Evolutionary conservation across 2,797 vertebrate species (phyloP).

Genomic region (Botia almorhae): DNA sequence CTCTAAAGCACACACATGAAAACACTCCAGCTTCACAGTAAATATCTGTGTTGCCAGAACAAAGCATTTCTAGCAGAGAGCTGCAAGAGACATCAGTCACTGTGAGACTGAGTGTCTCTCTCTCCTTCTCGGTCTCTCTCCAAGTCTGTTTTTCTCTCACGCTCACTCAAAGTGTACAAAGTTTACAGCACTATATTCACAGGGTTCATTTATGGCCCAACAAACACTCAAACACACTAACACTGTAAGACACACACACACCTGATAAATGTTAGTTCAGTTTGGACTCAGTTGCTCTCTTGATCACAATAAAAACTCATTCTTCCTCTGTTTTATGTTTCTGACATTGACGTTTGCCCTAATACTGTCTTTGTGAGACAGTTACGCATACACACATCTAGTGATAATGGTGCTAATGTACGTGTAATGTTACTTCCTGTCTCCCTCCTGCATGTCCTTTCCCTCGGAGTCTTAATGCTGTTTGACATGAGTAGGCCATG

Average conservation of each 20-base stretch:
- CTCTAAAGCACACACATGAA: not conserved
- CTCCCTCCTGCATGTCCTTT: constrained; percentile 48
- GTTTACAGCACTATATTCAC: too few relatives aligned
- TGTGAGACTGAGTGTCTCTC: constrained; percentile 9
- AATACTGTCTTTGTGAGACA: constrained; percentile 39
- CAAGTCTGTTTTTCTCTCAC: too few relatives aligned
- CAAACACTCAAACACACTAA: too few relatives aligned
- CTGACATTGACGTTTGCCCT: not conserved
- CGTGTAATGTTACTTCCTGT: constrained; percentile 45
- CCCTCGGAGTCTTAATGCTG: constrained; percentile 55
- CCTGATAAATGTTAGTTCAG: not conserved
- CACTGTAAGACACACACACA: not conserved
- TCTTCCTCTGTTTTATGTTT: not conserved
- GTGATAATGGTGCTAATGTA: constrained; percentile 23
- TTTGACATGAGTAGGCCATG: constrained; percentile 65
- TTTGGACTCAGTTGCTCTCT: not conserved
- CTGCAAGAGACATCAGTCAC: not conserved
- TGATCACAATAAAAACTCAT: too few relatives aligned
- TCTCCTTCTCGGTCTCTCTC: too few relatives aligned
- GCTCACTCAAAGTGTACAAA: too few relatives aligned
- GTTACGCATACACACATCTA: constrained; percentile 26
- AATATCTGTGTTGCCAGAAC: constrained; percentile 8
- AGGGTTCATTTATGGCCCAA: too few relatives aligned
- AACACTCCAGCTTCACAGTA: not conserved
- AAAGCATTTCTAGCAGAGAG: not conserved